Percentiles rank a stretch among this genome's conserved stretches.
These are phyloP conservation scores for Mus caroli DNA, from an alignment of 2,797 vertebrate genomes.

Conservation along the genomic window DNA sequence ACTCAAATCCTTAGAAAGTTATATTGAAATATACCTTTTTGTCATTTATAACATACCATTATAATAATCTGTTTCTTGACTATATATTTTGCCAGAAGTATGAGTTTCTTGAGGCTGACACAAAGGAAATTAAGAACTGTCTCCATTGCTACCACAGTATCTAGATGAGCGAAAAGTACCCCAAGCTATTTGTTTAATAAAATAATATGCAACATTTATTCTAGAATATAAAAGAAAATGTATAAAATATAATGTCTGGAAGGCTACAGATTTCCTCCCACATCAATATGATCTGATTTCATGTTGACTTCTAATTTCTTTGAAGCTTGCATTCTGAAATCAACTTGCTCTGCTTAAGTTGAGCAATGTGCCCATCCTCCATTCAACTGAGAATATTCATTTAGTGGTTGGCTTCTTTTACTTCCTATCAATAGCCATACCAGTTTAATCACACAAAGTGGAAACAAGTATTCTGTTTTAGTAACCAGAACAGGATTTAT, in stretches of 20 bases:
- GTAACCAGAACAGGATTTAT: constrained; percentile 19
- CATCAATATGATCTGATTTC: constrained; percentile 41
- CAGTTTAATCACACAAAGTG: constrained; percentile 14
- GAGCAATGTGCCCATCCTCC: neutral
- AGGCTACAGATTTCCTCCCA: neutral
- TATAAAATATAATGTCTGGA: neutral
- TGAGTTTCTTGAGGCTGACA: neutral
- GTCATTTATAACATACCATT: neutral
- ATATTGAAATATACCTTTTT: neutral
- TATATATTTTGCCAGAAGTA: constrained; percentile 20
- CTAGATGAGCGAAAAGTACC: neutral
- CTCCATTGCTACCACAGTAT: neutral
- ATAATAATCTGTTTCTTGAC: neutral
- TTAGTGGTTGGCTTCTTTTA: constrained; percentile 45
- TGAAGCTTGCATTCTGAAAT: constrained; percentile 49
- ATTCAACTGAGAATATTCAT: constrained; percentile 33
- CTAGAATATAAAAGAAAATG: neutral
- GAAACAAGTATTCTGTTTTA: constrained; percentile 58
- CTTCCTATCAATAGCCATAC: neutral
- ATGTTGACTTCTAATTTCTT: constrained; percentile 53
- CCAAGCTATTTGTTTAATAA: constrained; percentile 1
- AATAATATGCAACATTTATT: constrained; percentile 2
- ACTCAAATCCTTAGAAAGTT: constrained; percentile 49
- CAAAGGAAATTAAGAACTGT: neutral
- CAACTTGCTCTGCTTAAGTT: constrained; percentile 40